Base-by-base conservation (phyloP, 2,113 vertebrate species). In the Pseudorasbora parva region DNA sequence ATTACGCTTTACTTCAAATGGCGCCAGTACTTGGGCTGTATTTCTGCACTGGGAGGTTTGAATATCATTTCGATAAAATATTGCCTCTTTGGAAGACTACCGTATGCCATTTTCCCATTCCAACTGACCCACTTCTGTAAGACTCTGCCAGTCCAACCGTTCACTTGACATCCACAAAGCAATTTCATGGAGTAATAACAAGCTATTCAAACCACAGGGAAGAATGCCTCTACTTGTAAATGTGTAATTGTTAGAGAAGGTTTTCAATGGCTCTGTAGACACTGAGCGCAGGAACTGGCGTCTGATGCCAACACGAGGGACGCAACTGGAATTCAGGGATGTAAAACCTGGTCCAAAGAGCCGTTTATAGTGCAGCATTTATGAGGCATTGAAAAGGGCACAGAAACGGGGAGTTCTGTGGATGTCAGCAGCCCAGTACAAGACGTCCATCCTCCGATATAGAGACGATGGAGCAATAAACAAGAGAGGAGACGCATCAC, bases 381-480 rank as follows among this genome's bases (percentile, higher is more conserved):
- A 85, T 86, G 82, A 87, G 84, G 73, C 83, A 84, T 33, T 73
- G 74, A 76, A 62, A 84, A 84, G 66, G 78, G 82, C 81, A 84
- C 14, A 27, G 66, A 83, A 82, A 41, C 72, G 30, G 72, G 21
- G 21, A 19, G 51, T 77, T 82, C 76, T 81, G 77, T 78, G 79
- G 68, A 84, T 84, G 82, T 84, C 85, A 88, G 84, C 84, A 77
- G 82, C 82, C 33, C 83, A 66, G 83, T 77, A 85, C 86, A 64
- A 85, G 77, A 66, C 49, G 74, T 85, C 87, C 79, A 45, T 86
- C 81, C 69, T 85, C 60, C 79, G 84, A 87, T 85, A 85, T 33
- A 23, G 85, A 89, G 86, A 88, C 49, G 57, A 69, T 17, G 56
- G 83, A 45, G 85, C 77, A 87, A 89, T 87, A 89, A 88, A 89